phyloP scores from a whole-genome alignment of 2,797 vertebrate genomes.

The Anguilla megastoma region DNA sequence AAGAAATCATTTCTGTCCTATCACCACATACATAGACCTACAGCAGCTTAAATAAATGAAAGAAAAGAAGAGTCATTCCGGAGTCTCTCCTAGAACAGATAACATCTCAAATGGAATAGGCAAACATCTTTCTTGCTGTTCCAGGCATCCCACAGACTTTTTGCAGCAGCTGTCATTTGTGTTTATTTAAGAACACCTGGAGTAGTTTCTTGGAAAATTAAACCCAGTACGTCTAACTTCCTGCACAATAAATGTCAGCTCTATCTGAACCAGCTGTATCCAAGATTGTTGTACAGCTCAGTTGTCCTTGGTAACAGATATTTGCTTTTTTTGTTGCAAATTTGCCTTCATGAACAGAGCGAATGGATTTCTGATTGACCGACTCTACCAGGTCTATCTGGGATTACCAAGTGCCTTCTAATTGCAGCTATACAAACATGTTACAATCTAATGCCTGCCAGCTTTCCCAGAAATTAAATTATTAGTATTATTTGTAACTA shows the following conservation, averaged over 20 bases:
- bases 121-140: background rate
- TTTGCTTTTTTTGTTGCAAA: background rate
- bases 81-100: background rate
- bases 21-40: background rate
- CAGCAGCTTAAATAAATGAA: constrained; percentile 15
- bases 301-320: background rate
- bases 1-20: background rate
- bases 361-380: background rate
- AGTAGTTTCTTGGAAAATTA: background rate
- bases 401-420: background rate
- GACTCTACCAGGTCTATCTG: background rate
- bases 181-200: background rate
- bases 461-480: background rate
- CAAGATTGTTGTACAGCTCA: background rate
- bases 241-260: constrained; percentile 7
- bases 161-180: background rate
- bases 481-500: background rate
- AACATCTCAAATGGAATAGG: background rate
- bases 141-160: background rate
- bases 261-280: background rate
- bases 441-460: background rate
- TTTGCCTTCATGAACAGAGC: background rate
- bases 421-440: background rate
- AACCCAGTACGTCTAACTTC: background rate
- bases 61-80: constrained; percentile 35